Base-by-base conservation (phyloP, 1,140 invertebrate genomes). In the Trachymyrmex septentrionalis region DNA sequence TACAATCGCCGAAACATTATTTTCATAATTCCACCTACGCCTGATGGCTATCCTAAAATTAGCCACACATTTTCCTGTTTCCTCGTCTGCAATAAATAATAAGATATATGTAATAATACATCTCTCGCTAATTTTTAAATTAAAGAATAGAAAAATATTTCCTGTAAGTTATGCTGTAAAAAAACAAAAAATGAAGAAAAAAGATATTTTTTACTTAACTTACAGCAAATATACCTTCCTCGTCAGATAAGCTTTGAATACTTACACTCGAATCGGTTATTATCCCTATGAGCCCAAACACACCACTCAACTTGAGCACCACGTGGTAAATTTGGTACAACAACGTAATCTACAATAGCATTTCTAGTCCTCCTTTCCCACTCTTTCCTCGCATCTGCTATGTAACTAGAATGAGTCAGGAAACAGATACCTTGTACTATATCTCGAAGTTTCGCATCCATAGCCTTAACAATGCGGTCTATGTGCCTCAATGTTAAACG, bases 241-340 rank as follows among this genome's bases (percentile, higher is more conserved):
- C 30, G 2, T 61, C 7, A 9, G 6, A 48, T 7, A 27, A 72
- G 12, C 14, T 71, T 81, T 71, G 1, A 53, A 73, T 76, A 89
- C 96, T 96, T 96, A 98, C 98, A 98, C 94, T 98, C 97, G 93
- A 98, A 98, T 89, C 97, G 96, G 95, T 97, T 97, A 95, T 98
- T 98, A 94, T 98, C 97, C 67, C 97, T 96, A 95, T 98, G 98
- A 38, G 97, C 98, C 97, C 97, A 98, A 81, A 98, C 97, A 93
- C 98, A 98, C 98, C 98, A 99, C 95, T 99, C 98, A 50, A 99
- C 97, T 19, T 97, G 95, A n/a, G 98, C 98, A 92, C 95, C 96
- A 44, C 97, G 96, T 0, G 98, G 98, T 89, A 99, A 95, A 77
- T 96, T 96, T 19, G 97, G 96, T 86, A 99, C 97, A 59, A 99